phyloP scores from a whole-genome alignment of 2,888 invertebrate genomes.

The Leptinotarsa haldemani region DNA sequence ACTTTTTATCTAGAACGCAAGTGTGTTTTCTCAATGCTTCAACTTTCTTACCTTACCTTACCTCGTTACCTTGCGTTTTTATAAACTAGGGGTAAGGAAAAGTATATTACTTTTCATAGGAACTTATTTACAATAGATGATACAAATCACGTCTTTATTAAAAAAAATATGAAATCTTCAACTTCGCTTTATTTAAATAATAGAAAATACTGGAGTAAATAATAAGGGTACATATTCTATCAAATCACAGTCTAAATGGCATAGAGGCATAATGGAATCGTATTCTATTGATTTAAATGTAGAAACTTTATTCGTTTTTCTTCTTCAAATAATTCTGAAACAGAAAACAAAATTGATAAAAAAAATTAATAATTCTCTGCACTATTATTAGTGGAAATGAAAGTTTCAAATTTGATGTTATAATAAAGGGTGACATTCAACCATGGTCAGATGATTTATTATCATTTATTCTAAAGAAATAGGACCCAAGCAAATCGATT shows the following conservation, averaged over 20 bases:
- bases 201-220: constrained; percentile 13
- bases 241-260: constrained; percentile 16
- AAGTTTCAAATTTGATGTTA: too few relatives aligned
- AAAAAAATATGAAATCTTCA: not conserved
- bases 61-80: too few relatives aligned
- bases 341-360: not conserved
- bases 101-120: not conserved
- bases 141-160: not conserved
- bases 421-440: too few relatives aligned
- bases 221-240: not conserved
- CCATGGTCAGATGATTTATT: too few relatives aligned
- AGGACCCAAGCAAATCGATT: too few relatives aligned
- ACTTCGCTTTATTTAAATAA: not conserved
- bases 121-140: not conserved
- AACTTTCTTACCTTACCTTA: too few relatives aligned
- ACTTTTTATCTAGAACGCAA: too few relatives aligned
- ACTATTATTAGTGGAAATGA: too few relatives aligned
- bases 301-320: constrained; percentile 20
- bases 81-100: too few relatives aligned
- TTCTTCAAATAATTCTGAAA: constrained; percentile 41
- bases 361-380: too few relatives aligned
- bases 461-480: too few relatives aligned
- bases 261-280: constrained; percentile 1
- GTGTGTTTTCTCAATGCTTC: too few relatives aligned
- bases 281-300: not conserved